Evolutionary conservation across 1,140 invertebrate species (phyloP), one percentile per base, ranked within the genome.

Genomic region (Ylistrum balloti): DNA sequence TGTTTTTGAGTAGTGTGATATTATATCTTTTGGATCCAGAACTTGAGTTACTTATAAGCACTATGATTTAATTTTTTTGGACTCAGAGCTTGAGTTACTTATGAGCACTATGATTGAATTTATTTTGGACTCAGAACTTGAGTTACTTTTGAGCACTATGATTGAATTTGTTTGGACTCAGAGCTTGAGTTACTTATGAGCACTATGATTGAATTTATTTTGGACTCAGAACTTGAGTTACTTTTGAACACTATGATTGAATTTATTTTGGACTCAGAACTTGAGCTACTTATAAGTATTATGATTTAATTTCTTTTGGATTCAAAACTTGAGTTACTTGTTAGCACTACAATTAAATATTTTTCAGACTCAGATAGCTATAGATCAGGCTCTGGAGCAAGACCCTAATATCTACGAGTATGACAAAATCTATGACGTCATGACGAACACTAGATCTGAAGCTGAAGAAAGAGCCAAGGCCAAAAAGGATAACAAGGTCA

Each of bases 371-470:
- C 95, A 97, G 91, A 86, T 96, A 41, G 95, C 96, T 34, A 96
- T 97, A 86, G 94, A 96, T 92, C 98, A 98, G 95, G 99, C 98
- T 13, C 92, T 99, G 34, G 97, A 97, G 92, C 98, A 99, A 95
- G 98, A 99, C 96, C 98, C 98, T 9, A 98, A 98, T 11, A 98
- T 99, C 33, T 99, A 98, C 95, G 98, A 99, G 95, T 99, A 99
- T 97, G 99, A 99, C 96, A 98, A 98, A 96, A 97, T 99, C 0
- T 99, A 99, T 96, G 99, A 99, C 95, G 97, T 98, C 0, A 98
- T 99, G 96, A 97, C 98, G 89, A 97, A 96, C 87, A 97, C 97
- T 85, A 98, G 98, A 92, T 92, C 93, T 28, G 90, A 97, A 97
- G 92, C 97, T 97, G 90, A 91, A 33, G 85, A 48, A 41, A 88